These are phyloP conservation scores for Pristionchus fissidentatus DNA, from an alignment of 2,888 invertebrate genomes.

Conservation along the genomic window DNA sequence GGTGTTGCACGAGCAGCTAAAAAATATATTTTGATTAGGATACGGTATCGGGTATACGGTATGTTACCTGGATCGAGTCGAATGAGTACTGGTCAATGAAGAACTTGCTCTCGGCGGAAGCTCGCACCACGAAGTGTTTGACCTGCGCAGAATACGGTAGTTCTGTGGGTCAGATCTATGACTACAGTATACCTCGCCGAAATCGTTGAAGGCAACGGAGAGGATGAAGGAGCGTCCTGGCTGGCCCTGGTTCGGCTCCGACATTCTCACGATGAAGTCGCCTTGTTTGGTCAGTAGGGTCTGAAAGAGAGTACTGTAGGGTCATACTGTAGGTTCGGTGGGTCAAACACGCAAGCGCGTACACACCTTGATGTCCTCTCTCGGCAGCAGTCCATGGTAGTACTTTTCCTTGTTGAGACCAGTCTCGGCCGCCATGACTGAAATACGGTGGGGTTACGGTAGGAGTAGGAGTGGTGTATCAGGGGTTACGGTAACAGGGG, in stretches of 20 bases:
- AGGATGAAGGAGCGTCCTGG: slow-evolving; percentile 8
- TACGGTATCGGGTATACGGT: too few relatives aligned
- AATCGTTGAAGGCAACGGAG: not conserved
- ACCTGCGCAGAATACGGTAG: slow-evolving; percentile 28
- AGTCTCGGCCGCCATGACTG: not conserved
- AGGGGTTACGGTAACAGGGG: too few relatives aligned
- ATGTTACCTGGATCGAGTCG: slow-evolving; percentile 51
- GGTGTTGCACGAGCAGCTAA: too few relatives aligned
- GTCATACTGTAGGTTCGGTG: too few relatives aligned
- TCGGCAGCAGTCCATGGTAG: slow-evolving; percentile 40
- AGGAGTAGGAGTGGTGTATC: too few relatives aligned
- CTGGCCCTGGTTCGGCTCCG: slow-evolving; percentile 39
- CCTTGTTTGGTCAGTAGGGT: not conserved
- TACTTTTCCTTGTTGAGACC: slow-evolving; percentile 21
- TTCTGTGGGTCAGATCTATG: not conserved
- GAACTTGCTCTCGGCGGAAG: slow-evolving; percentile 44
- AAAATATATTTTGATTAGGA: too few relatives aligned
- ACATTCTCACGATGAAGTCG: slow-evolving; percentile 45
- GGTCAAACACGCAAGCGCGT: not conserved
- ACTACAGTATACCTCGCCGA: not conserved
- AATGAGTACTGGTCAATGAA: slow-evolving; percentile 55
- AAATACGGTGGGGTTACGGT: not conserved
- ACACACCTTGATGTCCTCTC: slow-evolving; percentile 44
- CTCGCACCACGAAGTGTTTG: slow-evolving; percentile 61
- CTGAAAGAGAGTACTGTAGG: slow-evolving; percentile 4